Percentiles rank a stretch among this genome's conserved stretches.
Evolutionary conservation across 2,113 vertebrate genomes (phyloP).

Genomic region (Lophura nycthemera): DNA sequence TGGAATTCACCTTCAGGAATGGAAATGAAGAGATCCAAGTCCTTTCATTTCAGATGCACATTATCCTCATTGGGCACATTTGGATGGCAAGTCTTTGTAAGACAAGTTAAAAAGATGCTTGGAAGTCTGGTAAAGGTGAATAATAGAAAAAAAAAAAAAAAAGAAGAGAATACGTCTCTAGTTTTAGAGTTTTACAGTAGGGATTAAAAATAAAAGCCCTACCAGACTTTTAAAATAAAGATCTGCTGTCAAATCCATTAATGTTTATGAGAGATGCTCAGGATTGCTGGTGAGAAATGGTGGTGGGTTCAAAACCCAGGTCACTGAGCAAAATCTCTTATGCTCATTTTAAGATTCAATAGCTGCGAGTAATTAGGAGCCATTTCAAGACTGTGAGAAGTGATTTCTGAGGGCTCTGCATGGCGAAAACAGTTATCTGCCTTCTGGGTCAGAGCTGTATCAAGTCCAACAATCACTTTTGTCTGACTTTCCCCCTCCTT

Average conservation of each 20-base stretch:
- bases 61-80: constrained; percentile 38
- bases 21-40: constrained; percentile 14
- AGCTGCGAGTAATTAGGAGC: not conserved
- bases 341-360: constrained; percentile 30
- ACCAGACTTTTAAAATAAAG: constrained; percentile 30
- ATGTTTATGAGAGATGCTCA: not conserved
- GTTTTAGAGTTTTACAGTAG: not conserved
- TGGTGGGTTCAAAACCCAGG: constrained; percentile 23
- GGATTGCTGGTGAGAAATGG: not conserved
- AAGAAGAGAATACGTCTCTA: not conserved
- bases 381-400: not conserved
- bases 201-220: constrained; percentile 50
- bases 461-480: constrained; percentile 17
- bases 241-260: constrained; percentile 55
- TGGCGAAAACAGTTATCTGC: not conserved
- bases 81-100: constrained; percentile 27
- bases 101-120: constrained; percentile 38
- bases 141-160: not conserved
- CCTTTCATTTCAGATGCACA: constrained; percentile 24
- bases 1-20: constrained; percentile 70
- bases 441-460: constrained; percentile 37
- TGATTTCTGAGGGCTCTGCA: constrained; percentile 14
- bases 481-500: not conserved
- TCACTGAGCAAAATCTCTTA: constrained; percentile 28
- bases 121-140: constrained; percentile 44